phyloP scores from a whole-genome alignment of 2,888 invertebrate genomes.

The Blera fallax region DNA sequence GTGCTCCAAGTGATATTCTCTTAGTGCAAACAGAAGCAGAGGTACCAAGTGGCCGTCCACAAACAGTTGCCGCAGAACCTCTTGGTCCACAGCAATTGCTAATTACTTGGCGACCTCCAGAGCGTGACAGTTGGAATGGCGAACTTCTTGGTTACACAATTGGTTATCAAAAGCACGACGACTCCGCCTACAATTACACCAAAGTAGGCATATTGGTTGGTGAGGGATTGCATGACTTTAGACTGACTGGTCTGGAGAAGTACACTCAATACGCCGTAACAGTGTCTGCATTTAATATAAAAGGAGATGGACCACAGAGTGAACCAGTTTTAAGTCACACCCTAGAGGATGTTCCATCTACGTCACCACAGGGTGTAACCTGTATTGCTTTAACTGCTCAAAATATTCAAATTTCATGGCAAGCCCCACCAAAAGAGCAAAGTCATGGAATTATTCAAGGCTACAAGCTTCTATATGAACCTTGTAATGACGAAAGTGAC shows the following conservation, averaged over 20 bases:
- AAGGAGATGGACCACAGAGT: constrained; percentile 90
- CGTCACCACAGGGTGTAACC: constrained; percentile 86
- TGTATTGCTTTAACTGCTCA: constrained; percentile 88
- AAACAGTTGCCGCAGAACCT: constrained; percentile 86
- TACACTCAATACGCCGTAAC: constrained; percentile 91
- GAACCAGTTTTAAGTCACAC: constrained; percentile 83
- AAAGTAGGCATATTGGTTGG: constrained; percentile 81
- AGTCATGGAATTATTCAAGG: constrained; percentile 88
- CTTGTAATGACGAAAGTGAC: constrained; percentile 79
- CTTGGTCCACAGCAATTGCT: constrained; percentile 87
- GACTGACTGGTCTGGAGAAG: constrained; percentile 86
- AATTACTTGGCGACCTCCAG: constrained; percentile 89
- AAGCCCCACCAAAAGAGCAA: constrained; percentile 85
- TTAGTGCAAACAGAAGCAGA: constrained; percentile 84
- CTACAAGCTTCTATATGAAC: constrained; percentile 89
- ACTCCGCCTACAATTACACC: constrained; percentile 78
- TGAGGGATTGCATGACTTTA: constrained; percentile 84
- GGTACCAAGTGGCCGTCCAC: constrained; percentile 88
- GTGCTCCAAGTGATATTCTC: constrained; percentile 84
- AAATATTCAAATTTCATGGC: constrained; percentile 88
- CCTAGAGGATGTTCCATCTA: constrained; percentile 85
- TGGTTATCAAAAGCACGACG: constrained; percentile 83
- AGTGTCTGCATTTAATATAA: constrained; percentile 90
- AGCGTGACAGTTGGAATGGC: constrained; percentile 89
- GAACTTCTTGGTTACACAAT: constrained; percentile 89